Evolutionary conservation across 2,888 invertebrate genomes (phyloP), one percentile per base, ranked within the genome.

Genomic region (Herminia tarsipennalis): DNA sequence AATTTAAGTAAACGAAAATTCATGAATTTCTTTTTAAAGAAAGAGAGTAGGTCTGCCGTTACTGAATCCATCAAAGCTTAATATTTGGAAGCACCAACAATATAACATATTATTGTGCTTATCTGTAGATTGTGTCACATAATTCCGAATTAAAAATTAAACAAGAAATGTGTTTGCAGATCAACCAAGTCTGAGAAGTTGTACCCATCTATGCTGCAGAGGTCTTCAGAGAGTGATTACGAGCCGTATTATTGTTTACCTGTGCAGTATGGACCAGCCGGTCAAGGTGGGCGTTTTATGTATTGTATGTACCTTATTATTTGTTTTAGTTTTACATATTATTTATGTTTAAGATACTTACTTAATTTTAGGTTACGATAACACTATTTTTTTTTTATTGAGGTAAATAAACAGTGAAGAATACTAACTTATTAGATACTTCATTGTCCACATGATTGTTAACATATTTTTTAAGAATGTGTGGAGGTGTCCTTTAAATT

Each of bases 171-270:
- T 43, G 20, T 39, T 86, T 85, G 5, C 94, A 97, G 97, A 87
- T 98, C 98, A 27, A 98, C 98, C 10, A 98, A 98, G 88, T 98
- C 98, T 5, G 98, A 98, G 85, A 98, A 98, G 88, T 92, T 98
- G 81, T 98, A 98, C 83, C 97, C 97, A 21, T 97, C 97, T 52
- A 97, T 97, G 97, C 88, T 97, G 71, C 96, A 95, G 68, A 92
- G 96, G 54, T 96, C 95, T 73, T 94, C 95, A 65, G 94, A 96
- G 70, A 96, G 96, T 49, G 97, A 97, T 80, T 94, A 95, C 57
- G 97, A 97, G 77, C 96, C 96, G 0, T 96, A 96, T 83, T 96
- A 96, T 81, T 96, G 96, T 81, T 92, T 96, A 60, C 96, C 96
- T 0, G 95, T 96, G 52, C 91, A 92, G 49, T 92, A 92, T 72